Base-by-base conservation (phyloP, 2,888 invertebrate genomes). In the Chaetoderma sp. region DNA sequence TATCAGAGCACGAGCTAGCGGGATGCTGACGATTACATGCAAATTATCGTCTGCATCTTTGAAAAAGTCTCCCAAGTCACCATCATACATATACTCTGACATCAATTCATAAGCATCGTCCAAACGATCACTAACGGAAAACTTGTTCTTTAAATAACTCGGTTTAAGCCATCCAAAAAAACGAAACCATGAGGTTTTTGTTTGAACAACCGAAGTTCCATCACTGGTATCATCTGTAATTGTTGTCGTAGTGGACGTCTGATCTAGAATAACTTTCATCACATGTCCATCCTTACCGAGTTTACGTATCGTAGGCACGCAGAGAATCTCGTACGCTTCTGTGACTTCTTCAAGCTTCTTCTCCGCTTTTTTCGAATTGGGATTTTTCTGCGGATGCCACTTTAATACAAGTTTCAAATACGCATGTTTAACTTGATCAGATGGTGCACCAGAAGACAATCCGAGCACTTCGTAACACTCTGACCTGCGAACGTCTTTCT, bases 31-130 rank as follows among this genome's bases (percentile, higher is more conserved):
- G 8, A 47, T 47, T n/a, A 47, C 47, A 47, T 47, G 10, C 18
- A 47, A 23, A 18, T 8, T 47, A 23, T 47, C 18, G 47, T 47
- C 47, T 10, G 47, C 47, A 18, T 47, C 47, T 21, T n/a, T 47
- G 21, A 47, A 47, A 18, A 47, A 47, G 16, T 47, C 47, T 47
- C 47, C 47, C 47, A 47, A 47, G 23, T 47, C 47, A 21, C 47
- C 47, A 47, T 47, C 47, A 18, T 47, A 47, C 47, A 47, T 47
- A 18, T 47, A 47, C 23, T 47, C 47, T 8, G 10, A 8, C 6
- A 47, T 21, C 8, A 47, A 18, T 23, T 47, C 47, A 8, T 21
- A 18, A 8, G 47, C 47, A 18, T 47, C 21, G 47, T 18, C 21
- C 10, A 47, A n/a, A n/a, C n/a, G n/a, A n/a, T n/a, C n/a, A n/a